Evolutionary conservation across 2,888 invertebrate species (phyloP).

Genomic region (Mesorhabditis spiculigera): DNA sequence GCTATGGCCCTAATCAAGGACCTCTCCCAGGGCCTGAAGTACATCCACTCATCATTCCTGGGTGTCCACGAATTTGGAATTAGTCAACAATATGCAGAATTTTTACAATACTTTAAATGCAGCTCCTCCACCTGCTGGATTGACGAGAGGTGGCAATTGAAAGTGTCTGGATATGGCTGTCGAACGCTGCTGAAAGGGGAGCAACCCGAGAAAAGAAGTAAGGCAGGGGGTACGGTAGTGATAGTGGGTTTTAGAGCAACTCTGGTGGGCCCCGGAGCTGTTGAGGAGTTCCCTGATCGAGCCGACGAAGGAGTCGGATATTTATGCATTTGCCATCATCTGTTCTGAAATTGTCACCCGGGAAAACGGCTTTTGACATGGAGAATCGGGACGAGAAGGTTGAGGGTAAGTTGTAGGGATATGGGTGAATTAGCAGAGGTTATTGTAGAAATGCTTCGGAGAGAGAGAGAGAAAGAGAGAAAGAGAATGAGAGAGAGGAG

Average conservation of each 20-base stretch:
- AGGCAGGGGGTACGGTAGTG: background rate
- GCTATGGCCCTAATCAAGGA: constrained; percentile 38
- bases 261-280: constrained; percentile 54
- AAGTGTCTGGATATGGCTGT: background rate
- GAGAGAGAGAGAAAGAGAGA: no score
- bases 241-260: constrained; percentile 16
- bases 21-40: constrained; percentile 35
- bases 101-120: constrained; percentile 13
- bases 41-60: constrained; percentile 45
- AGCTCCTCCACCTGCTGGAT: constrained; percentile 34
- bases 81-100: background rate
- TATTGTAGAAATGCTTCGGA: no score
- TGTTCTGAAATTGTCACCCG: constrained; percentile 52
- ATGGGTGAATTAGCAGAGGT: no score
- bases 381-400: constrained; percentile 35
- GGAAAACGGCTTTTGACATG: constrained; percentile 48
- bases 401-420: constrained; percentile 18
- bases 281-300: constrained; percentile 27
- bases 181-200: constrained; percentile 7
- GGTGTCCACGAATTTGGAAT: constrained; percentile 31
- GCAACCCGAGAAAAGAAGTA: background rate
- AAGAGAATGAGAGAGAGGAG: no score
- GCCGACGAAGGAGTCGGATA: constrained; percentile 44
- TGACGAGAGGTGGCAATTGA: constrained; percentile 37
- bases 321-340: constrained; percentile 53